A percentile compares a stretch with the other conserved stretches of the same genome.
These are phyloP conservation scores for Xiphophorus couchianus DNA, from an alignment of 2,113 vertebrate genomes.

Conservation along the genomic window DNA sequence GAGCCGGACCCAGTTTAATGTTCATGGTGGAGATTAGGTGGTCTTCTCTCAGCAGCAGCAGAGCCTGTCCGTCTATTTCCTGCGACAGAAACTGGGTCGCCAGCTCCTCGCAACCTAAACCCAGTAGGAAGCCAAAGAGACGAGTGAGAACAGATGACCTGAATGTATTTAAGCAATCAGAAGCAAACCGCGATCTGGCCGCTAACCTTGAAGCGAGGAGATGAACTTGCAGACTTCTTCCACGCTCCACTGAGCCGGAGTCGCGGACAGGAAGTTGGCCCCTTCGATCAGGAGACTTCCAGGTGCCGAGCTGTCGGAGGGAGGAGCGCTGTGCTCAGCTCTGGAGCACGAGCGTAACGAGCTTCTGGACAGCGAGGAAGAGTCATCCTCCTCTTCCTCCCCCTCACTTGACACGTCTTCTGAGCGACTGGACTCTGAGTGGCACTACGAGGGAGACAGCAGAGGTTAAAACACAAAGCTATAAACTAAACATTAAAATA, in stretches of 20 bases:
- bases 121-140: conserved; percentile 3
- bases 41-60: conserved; percentile 94
- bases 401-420: conserved; percentile 95
- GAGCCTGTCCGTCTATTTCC: conserved; percentile 97
- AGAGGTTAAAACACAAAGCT: neutral
- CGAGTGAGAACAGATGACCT: neutral
- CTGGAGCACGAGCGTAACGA: conserved; percentile 86
- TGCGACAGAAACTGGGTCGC: conserved; percentile 95
- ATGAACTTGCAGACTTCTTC: conserved; percentile 97
- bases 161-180: neutral
- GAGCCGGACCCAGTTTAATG: conserved; percentile 96
- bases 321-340: conserved; percentile 84
- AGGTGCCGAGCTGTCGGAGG: conserved; percentile 80
- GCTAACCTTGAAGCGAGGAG: conserved; percentile 91
- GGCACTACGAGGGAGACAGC: conserved; percentile 75
- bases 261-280: conserved; percentile 88
- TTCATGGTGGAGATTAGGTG: conserved; percentile 99
- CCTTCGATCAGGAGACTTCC: conserved; percentile 86
- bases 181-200: neutral
- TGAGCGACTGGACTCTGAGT: conserved; percentile 94
- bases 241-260: conserved; percentile 92
- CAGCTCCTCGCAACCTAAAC: conserved; percentile 94
- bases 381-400: conserved; percentile 88
- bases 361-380: conserved; percentile 89
- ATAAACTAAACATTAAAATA: neutral